Conservation (phyloP, 2,888 invertebrate genomes). For the Vandiemenella viatica region DNA sequence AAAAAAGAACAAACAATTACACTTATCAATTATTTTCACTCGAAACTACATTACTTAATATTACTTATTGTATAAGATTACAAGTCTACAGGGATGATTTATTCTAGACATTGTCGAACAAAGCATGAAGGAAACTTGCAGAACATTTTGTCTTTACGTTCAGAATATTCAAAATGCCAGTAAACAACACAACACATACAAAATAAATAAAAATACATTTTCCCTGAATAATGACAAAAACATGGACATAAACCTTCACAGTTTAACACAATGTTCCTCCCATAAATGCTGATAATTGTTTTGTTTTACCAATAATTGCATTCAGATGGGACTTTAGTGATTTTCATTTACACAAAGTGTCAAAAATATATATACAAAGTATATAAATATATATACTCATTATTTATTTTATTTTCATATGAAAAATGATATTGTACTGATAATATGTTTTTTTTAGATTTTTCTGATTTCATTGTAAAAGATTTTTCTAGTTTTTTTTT, state of each 20-base stretch:
- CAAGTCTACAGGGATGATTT: conserved; percentile 7
- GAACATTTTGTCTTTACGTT: conserved; percentile 6
- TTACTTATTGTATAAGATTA: conserved; percentile 11
- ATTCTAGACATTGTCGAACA: conserved; percentile 9
- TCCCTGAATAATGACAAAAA: conserved; percentile 13
- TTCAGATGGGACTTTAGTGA: no score
- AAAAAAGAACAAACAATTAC: conserved; percentile 14
- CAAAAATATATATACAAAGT: conserved; percentile 18
- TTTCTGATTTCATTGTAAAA: conserved; percentile 2
- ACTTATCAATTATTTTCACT: conserved; percentile 9
- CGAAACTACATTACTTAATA: conserved; percentile 10
- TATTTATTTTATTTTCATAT: conserved; percentile 10
- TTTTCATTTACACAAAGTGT: conserved; percentile 15
- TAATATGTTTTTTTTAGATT: background rate
- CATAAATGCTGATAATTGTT: no score
- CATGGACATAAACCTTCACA: conserved; percentile 6
- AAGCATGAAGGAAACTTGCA: conserved; percentile 11
- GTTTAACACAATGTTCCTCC: conserved; percentile 10
- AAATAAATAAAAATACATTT: conserved; percentile 10
- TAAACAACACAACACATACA: conserved; percentile 12
- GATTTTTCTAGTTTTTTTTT: background rate
- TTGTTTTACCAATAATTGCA: no score
- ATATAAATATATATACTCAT: conserved; percentile 16
- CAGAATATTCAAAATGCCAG: conserved; percentile 7
- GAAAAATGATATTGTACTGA: conserved; percentile 15